Evolutionary conservation across 1,140 invertebrate species (phyloP).

Genomic region (Zaprionus lachaisei): DNA sequence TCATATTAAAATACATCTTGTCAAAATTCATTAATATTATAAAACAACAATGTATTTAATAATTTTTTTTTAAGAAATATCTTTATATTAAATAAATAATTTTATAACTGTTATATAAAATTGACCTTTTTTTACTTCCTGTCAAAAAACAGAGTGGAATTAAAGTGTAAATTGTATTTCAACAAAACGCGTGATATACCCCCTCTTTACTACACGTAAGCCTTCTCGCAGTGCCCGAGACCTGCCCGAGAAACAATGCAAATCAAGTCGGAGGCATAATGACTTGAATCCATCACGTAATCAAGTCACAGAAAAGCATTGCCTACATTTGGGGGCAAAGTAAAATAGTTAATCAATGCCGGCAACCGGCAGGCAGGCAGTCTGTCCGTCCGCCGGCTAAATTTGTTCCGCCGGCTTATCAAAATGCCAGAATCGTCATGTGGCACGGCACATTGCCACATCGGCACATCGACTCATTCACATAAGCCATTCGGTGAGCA

Average conservation of each 20-base stretch:
- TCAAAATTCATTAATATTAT: no score
- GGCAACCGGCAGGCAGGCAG: neutral
- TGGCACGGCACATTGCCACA: constrained; percentile 11
- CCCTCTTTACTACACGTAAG: no score
- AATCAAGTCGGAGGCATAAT: constrained; percentile 57
- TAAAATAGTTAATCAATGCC: constrained; percentile 78
- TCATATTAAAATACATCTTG: no score
- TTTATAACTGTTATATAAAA: no score
- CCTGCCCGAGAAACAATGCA: constrained; percentile 40
- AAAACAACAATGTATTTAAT: no score
- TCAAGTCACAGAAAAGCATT: constrained; percentile 57
- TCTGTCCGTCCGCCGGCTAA: constrained; percentile 28
- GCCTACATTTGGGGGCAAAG: constrained; percentile 39
- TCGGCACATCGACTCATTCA: constrained; percentile 28
- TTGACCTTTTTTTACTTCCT: no score
- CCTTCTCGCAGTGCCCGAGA: neutral
- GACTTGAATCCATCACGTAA: constrained; percentile 76
- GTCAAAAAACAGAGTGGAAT: no score
- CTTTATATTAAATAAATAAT: no score
- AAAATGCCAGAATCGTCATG: constrained; percentile 76
- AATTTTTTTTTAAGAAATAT: no score
- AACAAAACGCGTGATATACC: no score
- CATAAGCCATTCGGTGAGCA: constrained; percentile 70
- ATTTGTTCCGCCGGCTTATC: constrained; percentile 77
- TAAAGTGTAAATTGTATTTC: no score